These are phyloP conservation scores for Harpalus rufipes DNA, from an alignment of 2,888 invertebrate species.

Conservation along the genomic window DNA sequence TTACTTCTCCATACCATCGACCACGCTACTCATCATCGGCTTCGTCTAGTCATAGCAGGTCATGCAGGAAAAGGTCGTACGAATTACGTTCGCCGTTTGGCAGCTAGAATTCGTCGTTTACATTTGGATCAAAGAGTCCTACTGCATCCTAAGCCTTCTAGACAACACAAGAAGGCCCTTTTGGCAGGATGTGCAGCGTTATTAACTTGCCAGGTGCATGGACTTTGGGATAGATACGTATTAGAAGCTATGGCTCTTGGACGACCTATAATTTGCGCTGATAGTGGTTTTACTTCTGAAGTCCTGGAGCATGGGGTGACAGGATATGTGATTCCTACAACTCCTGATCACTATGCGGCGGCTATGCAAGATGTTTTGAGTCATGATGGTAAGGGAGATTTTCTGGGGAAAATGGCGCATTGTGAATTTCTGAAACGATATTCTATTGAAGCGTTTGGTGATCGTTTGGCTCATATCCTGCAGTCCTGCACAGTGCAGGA, in stretches of 20 bases:
- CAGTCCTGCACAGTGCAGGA: no score
- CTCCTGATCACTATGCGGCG: conserved; percentile 56
- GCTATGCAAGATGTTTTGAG: conserved; percentile 21
- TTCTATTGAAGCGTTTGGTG: conserved; percentile 13
- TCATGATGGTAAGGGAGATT: conserved; percentile 45
- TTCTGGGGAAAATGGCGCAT: conserved; percentile 29
- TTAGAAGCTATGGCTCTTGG: conserved; percentile 49
- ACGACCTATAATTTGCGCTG: conserved; percentile 53
- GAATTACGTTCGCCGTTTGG: neutral
- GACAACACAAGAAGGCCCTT: conserved; percentile 29
- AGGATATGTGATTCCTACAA: conserved; percentile 64
- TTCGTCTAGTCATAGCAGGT: conserved; percentile 23
- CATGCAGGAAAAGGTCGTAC: conserved; percentile 3
- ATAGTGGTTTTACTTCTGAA: conserved; percentile 50
- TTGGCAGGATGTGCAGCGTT: neutral
- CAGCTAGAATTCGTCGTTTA: neutral
- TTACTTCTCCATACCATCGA: neutral
- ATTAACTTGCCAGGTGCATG: conserved; percentile 1
- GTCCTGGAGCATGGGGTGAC: conserved; percentile 33
- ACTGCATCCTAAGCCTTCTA: neutral
- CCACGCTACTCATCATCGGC: neutral
- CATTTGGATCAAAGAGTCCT: neutral
- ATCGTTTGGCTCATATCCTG: conserved; percentile 2
- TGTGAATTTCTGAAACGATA: conserved; percentile 44
- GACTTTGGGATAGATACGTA: conserved; percentile 6